Conservation (phyloP, 2,113 vertebrate species). For the Podocnemis expansa region DNA sequence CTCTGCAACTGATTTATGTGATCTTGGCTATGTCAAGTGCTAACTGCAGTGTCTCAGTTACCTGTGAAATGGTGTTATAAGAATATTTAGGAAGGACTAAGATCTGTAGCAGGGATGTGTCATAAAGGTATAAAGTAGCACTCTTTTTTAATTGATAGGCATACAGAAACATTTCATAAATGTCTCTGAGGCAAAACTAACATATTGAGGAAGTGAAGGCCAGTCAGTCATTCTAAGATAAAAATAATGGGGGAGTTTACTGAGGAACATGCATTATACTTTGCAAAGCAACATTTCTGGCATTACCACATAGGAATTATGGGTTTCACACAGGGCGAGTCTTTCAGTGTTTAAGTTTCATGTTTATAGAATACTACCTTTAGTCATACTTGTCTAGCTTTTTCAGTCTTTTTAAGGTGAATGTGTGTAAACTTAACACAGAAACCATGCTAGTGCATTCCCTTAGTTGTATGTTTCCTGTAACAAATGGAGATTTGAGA, state of each 20-base stretch:
- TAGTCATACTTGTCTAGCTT: neutral
- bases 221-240: neutral
- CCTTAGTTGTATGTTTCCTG: neutral
- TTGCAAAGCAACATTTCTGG: neutral
- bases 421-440: neutral
- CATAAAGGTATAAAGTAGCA: neutral
- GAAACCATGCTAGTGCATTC: neutral
- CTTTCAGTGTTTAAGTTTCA: neutral
- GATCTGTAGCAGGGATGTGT: neutral
- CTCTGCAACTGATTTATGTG: neutral
- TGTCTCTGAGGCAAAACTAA: neutral
- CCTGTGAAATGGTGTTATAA: neutral
- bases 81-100: neutral
- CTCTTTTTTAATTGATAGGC: neutral
- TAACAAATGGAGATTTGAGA: neutral
- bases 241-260: neutral
- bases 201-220: neutral
- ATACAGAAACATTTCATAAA: neutral
- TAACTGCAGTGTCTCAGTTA: neutral
- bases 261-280: neutral
- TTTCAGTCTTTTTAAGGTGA: neutral
- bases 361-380: neutral
- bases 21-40: neutral
- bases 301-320: neutral
- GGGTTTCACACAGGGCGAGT: neutral